Evolutionary conservation across 2,888 invertebrate genomes (phyloP).

Genomic region (Tribolium freemani): DNA sequence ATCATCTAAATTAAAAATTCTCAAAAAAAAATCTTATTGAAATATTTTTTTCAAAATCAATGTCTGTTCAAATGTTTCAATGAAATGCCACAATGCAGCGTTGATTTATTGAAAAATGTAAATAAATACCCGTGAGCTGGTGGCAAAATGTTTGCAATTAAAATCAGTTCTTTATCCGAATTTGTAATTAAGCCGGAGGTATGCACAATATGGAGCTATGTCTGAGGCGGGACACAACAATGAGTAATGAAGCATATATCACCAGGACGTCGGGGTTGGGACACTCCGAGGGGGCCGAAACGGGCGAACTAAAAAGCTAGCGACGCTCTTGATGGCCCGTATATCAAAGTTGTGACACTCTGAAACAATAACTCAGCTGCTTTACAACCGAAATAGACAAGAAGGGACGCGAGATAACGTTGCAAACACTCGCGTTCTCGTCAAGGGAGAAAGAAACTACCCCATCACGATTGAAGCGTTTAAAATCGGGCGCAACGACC

Average conservation of each 20-base stretch:
- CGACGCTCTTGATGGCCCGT: slow-evolving; percentile 65
- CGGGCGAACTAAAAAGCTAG: slow-evolving; percentile 60
- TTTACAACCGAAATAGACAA: slow-evolving; percentile 66
- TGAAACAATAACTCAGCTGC: slow-evolving; percentile 67
- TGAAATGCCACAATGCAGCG: too few relatives aligned
- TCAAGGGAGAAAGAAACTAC: slow-evolving; percentile 35
- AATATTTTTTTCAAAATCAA: too few relatives aligned
- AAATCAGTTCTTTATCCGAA: slow-evolving; percentile 5
- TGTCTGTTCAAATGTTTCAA: too few relatives aligned
- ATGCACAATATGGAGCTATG: slow-evolving; percentile 39
- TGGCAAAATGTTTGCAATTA: background rate
- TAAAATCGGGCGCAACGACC: slow-evolving; percentile 19
- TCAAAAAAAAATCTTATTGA: too few relatives aligned
- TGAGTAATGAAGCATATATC: slow-evolving; percentile 64
- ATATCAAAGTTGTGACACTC: slow-evolving; percentile 67
- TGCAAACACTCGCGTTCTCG: slow-evolving; percentile 45
- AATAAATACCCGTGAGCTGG: too few relatives aligned
- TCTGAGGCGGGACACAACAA: slow-evolving; percentile 53
- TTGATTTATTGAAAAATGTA: too few relatives aligned
- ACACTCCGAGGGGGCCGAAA: slow-evolving; percentile 47
- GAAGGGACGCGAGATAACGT: slow-evolving; percentile 58
- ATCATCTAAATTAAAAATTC: too few relatives aligned
- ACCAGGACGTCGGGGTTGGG: slow-evolving; percentile 55
- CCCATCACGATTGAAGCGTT: slow-evolving; percentile 25
- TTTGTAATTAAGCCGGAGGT: slow-evolving; percentile 37